Base-by-base conservation (phyloP, 2,113 vertebrate species). In the Pogona vitticeps region DNA sequence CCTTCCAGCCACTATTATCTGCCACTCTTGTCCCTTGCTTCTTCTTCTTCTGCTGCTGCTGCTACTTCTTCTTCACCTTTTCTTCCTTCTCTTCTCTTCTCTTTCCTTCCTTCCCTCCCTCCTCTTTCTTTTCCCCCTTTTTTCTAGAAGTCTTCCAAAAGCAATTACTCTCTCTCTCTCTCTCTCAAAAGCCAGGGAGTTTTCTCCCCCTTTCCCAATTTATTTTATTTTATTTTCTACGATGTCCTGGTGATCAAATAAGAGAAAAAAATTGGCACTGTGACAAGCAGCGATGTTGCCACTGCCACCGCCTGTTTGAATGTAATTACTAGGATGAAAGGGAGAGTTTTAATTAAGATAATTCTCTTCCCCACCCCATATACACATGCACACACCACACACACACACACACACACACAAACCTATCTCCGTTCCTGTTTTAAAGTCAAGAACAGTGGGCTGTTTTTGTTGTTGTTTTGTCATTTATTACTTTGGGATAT, bases 321-420 rank as follows among this genome's bases (percentile, higher is more conserved):
- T 95, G 94, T 96, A 96, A 96, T 96, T 96, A 96, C 93, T 86
- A 91, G 93, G 95, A 96, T 96, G 94, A 96, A 96, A 96, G 96
- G 88, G 91, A 95, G 96, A 95, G 96, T 96, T 96, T 96, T 96
- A 96, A 96, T 96, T 96, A 96, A 96, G 96, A 96, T 94, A 95
- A 95, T 95, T 95, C 94, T 82, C 88, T 94, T 91, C 93, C 83
- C 46, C 72, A 23, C 46, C 46, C 46, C 12, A 3, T 23, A 10
- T 23, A 4, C 88, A 91, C 93, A 90, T 83, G 84, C 83, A 52
- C 72, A 23, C 12, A 1, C 46, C 12, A 3, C 36, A 12, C 36
- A 6, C 88, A 91, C 94, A 91, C 85, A 82, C 38, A 14, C 17
- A 13, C 70, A 31, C 56, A 14, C 56, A 42, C 52, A n/a, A 33